phyloP scores from a whole-genome alignment of 2,113 vertebrate species.

The Phaetusa simplex region DNA sequence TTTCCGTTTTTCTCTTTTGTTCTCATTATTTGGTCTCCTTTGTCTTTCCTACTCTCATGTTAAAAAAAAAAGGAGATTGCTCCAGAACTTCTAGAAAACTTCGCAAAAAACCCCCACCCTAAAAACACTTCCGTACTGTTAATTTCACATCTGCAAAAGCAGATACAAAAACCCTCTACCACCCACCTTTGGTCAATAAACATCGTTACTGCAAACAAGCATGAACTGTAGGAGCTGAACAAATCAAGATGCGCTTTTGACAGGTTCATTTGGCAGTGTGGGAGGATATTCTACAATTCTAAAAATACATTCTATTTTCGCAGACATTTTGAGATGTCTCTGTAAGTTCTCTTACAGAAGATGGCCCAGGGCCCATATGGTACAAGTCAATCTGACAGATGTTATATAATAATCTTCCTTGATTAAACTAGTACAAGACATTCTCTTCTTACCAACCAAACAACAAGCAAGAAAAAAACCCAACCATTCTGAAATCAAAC shows the following conservation, averaged over 20 bases:
- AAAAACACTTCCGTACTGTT: not conserved
- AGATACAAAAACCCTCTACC: constrained; percentile 7
- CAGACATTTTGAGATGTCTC: constrained; percentile 67
- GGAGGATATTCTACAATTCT: constrained; percentile 71
- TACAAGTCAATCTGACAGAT: constrained; percentile 66
- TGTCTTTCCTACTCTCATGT: not conserved
- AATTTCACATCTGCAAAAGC: constrained; percentile 53
- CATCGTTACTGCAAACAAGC: constrained; percentile 65
- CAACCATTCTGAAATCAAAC: constrained; percentile 7
- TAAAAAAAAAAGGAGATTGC: not conserved
- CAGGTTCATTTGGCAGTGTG: constrained; percentile 68
- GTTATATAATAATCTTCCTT: constrained; percentile 62
- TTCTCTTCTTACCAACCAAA: constrained; percentile 33
- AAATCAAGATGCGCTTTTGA: constrained; percentile 73
- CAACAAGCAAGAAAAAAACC: not conserved
- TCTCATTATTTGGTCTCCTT: not conserved
- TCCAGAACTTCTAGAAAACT: not conserved
- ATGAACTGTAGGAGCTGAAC: constrained; percentile 51
- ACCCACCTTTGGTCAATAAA: constrained; percentile 66
- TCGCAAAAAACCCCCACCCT: not conserved
- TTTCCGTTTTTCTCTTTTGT: not conserved
- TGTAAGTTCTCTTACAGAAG: constrained; percentile 59
- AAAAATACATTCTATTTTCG: constrained; percentile 69
- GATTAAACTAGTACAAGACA: constrained; percentile 56
- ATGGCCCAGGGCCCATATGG: constrained; percentile 66